These are phyloP conservation scores for Apantesis nais DNA, from an alignment of 2,888 invertebrate species.

Conservation along the genomic window DNA sequence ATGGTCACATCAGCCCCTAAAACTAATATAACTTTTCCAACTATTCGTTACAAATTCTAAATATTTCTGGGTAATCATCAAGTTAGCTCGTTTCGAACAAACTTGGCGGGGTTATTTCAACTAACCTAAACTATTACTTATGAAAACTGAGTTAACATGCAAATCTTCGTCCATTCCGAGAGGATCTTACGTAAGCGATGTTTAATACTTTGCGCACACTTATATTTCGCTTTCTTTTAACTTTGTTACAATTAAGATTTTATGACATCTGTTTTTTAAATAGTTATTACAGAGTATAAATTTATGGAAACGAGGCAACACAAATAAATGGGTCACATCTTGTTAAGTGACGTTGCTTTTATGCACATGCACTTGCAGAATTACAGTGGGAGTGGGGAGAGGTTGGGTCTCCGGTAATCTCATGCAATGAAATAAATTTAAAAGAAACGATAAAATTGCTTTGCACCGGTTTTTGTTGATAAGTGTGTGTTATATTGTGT, in stretches of 20 bases:
- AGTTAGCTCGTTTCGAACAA: constrained; percentile 67
- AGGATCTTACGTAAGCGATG: constrained; percentile 61
- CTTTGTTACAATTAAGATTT: constrained; percentile 51
- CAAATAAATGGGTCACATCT: too few species aligned
- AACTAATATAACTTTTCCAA: constrained; percentile 61
- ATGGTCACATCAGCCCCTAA: constrained; percentile 41
- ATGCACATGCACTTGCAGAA: too few species aligned
- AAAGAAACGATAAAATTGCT: too few species aligned
- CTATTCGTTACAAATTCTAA: constrained; percentile 68
- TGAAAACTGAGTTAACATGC: constrained; percentile 80
- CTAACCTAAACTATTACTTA: constrained; percentile 77
- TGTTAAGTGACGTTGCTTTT: too few species aligned
- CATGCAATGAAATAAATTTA: too few species aligned
- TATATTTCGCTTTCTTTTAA: constrained; percentile 53
- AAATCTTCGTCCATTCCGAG: constrained; percentile 74
- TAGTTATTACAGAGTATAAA: background rate
- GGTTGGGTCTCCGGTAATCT: too few species aligned
- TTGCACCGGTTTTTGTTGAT: too few species aligned
- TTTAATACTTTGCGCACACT: constrained; percentile 63
- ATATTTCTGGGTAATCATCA: constrained; percentile 69
- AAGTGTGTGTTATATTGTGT: too few species aligned
- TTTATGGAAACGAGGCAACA: background rate
- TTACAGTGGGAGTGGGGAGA: too few species aligned
- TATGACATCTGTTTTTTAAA: constrained; percentile 29
- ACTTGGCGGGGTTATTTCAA: constrained; percentile 70